These are phyloP conservation scores for Petrocephalus sullivani DNA, from an alignment of 2,797 vertebrate species.

Conservation along the genomic window DNA sequence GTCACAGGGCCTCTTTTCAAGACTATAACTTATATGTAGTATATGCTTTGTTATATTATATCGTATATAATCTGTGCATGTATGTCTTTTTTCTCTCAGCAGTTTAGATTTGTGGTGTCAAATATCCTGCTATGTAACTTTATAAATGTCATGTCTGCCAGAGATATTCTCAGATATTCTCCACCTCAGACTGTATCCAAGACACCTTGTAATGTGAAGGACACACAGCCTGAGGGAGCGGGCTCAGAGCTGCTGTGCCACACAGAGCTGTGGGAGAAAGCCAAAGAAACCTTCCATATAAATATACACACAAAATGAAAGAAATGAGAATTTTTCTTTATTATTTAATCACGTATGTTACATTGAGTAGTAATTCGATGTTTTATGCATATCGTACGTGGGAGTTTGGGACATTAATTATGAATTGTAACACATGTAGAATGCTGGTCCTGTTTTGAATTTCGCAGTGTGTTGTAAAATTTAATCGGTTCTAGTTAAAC, in stretches of 20 bases:
- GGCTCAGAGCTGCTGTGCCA: neutral
- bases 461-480: neutral
- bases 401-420: neutral
- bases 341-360: neutral
- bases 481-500: neutral
- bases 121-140: neutral
- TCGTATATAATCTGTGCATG: neutral
- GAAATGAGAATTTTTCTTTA: neutral
- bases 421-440: neutral
- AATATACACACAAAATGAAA: no score
- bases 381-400: neutral
- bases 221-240: neutral
- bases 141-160: neutral
- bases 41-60: neutral
- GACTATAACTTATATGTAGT: neutral
- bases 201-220: neutral
- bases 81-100: neutral
- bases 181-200: neutral
- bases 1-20: neutral
- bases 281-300: neutral
- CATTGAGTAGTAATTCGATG: neutral
- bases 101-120: neutral
- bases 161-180: neutral
- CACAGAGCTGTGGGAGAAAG: neutral
- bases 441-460: neutral